Conservation (phyloP, 2,888 invertebrate genomes). For the Acanthosoma haemorrhoidale region DNA sequence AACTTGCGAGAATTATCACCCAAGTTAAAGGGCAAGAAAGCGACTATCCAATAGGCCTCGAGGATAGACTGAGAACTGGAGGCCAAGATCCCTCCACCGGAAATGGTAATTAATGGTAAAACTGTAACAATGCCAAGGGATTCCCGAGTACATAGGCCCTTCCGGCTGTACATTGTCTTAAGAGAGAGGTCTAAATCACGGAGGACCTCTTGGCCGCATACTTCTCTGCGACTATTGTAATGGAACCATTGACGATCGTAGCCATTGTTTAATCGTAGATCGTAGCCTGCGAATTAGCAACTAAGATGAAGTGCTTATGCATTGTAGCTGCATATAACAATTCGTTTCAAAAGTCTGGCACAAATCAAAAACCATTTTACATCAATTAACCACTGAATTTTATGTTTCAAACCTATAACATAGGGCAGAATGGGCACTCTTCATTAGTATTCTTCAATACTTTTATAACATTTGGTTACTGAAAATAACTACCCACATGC, state of each 20-base stretch:
- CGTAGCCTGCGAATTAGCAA: too few relatives aligned
- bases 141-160: conserved; percentile 30
- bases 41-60: background rate
- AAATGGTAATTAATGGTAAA: conserved; percentile 37
- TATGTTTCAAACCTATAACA: too few relatives aligned
- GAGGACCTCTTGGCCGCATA: background rate
- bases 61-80: background rate
- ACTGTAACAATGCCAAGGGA: conserved; percentile 38
- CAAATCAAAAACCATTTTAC: too few relatives aligned
- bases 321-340: too few relatives aligned
- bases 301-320: too few relatives aligned
- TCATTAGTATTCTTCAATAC: too few relatives aligned
- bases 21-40: conserved; percentile 28
- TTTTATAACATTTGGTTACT: too few relatives aligned
- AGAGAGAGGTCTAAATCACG: background rate
- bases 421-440: too few relatives aligned
- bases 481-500: too few relatives aligned
- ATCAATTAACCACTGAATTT: too few relatives aligned
- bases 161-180: conserved; percentile 21
- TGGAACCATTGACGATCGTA: background rate
- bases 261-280: too few relatives aligned
- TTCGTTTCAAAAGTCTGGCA: too few relatives aligned
- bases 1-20: conserved; percentile 32
- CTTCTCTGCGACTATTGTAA: background rate
- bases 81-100: conserved; percentile 12